These are phyloP conservation scores for Quadroppia sp. DNA, from an alignment of 2,888 invertebrate species.

Conservation along the genomic window DNA sequence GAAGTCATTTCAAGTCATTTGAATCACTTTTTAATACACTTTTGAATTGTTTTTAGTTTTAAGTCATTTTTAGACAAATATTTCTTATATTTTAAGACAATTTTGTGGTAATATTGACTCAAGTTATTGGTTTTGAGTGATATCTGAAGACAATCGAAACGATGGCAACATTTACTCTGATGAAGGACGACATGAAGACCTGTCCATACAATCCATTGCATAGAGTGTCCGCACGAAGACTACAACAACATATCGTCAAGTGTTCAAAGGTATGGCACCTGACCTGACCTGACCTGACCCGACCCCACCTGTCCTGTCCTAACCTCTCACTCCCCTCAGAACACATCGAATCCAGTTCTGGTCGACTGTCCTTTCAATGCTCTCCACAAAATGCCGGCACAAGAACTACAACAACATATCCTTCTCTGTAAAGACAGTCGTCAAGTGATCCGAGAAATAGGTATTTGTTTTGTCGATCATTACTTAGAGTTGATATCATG, in stretches of 20 bases:
- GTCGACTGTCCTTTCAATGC: conserved; percentile 29
- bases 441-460: conserved; percentile 25
- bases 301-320: neutral
- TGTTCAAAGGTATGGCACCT: neutral
- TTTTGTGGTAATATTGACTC: neutral
- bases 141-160: neutral
- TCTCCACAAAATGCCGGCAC: neutral
- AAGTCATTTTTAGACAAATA: neutral
- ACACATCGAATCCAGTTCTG: neutral
- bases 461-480: neutral
- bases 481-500: neutral
- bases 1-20: too few relatives aligned
- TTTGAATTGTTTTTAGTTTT: too few relatives aligned
- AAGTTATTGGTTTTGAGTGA: neutral
- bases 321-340: neutral
- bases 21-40: too few relatives aligned
- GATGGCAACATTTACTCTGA: conserved; percentile 16
- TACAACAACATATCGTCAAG: conserved; percentile 7
- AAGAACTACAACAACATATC: conserved; percentile 15
- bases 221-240: conserved; percentile 1
- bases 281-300: neutral
- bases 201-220: conserved; percentile 37
- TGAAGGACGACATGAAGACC: conserved; percentile 17
- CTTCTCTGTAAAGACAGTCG: conserved; percentile 31
- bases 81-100: neutral